Evolutionary conservation across 2,113 vertebrate genomes (phyloP), one percentile per base, ranked within the genome.

Genomic region (Elephantulus edwardii): DNA sequence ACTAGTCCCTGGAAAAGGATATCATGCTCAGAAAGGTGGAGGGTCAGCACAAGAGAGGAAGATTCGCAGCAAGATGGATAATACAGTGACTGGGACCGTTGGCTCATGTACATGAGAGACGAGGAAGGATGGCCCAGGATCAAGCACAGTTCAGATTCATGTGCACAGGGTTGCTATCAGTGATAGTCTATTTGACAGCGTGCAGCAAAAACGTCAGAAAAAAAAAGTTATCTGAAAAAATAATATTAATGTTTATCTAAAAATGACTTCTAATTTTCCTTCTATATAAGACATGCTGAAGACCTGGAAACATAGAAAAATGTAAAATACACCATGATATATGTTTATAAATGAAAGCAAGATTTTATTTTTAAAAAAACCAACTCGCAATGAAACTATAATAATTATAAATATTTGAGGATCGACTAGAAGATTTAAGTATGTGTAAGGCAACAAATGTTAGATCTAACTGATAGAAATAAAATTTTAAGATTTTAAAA

Each of bases 181-280:
- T n/a, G n/a, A n/a, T n/a, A n/a, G n/a, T n/a, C n/a, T n/a, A n/a
- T n/a, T n/a, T n/a, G n/a, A n/a, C n/a, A n/a, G n/a, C n/a, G n/a
- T n/a, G n/a, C n/a, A n/a, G n/a, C n/a, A n/a, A n/a, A n/a, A n/a
- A n/a, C n/a, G n/a, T n/a, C n/a, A n/a, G n/a, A n/a, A n/a, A n/a
- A n/a, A n/a, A n/a, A n/a, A 52, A 75, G 35, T 44, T 80, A 35
- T 86, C 56, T 81, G 83, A 86, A 77, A 83, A 77, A 83, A 70
- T n/a, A n/a, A n/a, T 35, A 48, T 26, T 7, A 33, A 42, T 68
- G 8, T 56, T 62, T 62, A 42, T 35, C 54, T 81, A 66, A 92
- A 88, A 8, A 16, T 66, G 42, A 76, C 50, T 58, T 88, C 72
- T 20, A 44, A 38, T 71, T 75, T 66, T 90, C 30, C n/a, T 64